phyloP scores from a whole-genome alignment of 2,888 invertebrate genomes.

The Sipha maydis region DNA sequence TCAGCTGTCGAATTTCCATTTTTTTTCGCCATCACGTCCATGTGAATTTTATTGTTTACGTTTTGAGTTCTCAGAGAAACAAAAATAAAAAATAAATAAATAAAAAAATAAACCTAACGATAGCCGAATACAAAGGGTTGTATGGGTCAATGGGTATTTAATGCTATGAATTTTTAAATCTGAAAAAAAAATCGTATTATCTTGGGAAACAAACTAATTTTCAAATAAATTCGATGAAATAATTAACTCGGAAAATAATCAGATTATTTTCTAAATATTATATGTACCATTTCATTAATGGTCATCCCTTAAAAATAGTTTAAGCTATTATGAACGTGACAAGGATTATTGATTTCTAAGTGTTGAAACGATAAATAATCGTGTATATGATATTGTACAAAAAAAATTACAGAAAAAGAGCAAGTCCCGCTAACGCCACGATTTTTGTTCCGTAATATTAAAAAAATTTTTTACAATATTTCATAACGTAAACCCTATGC shows the following conservation, averaged over 20 bases:
- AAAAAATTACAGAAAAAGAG: too few relatives aligned
- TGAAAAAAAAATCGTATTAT: not conserved
- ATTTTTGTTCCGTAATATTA: not conserved
- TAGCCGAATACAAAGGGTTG: not conserved
- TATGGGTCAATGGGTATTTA: not conserved
- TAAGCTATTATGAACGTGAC: not conserved
- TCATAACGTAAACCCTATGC: not conserved
- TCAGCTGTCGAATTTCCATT: not conserved
- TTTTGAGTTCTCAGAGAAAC: not conserved
- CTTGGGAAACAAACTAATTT: too few relatives aligned
- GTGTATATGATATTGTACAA: too few relatives aligned
- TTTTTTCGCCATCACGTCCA: not conserved
- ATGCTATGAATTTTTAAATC: not conserved
- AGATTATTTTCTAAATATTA: not conserved
- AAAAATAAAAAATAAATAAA: too few relatives aligned
- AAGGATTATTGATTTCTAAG: not conserved
- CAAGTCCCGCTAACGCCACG: not conserved
- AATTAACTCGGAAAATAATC: not conserved
- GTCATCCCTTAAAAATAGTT: not conserved
- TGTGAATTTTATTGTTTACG: not conserved
- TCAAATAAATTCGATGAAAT: not conserved
- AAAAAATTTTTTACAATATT: not conserved
- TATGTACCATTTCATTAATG: too few relatives aligned
- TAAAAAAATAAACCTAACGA: not conserved
- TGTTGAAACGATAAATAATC: too few relatives aligned